Evolutionary conservation across 2,888 invertebrate genomes (phyloP), one percentile per base, ranked within the genome.

Genomic region (Dasysyrphus albostriatus): DNA sequence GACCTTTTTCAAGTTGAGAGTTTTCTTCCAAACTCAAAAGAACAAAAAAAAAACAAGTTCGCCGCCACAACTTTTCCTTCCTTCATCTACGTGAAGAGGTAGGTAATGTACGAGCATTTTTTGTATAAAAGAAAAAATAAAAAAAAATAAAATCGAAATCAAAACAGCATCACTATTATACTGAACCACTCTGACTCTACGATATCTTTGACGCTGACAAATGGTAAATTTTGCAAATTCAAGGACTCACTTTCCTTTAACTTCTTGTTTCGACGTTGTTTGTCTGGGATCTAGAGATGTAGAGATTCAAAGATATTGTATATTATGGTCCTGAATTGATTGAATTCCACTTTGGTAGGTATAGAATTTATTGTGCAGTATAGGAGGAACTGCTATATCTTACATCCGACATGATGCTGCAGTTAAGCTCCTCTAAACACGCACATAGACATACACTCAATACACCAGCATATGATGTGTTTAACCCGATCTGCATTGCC

Each of bases 161-260:
- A 82, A 82, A 77, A 81, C 54, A 85, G 67, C 81, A 85, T 77
- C 76, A 67, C 84, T 58, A 24, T 24, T 24, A 24, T 3, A 59
- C 49, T 8, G 16, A 69, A 56, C 83, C 59, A 69, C 44, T 24
- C 29, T 29, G 63, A 69, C 44, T 24, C 29, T 37, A 70, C 79
- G 73, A 77, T 83, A 83, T 78, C 87, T 61, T 75, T 87, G 87
- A 87, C 78, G 39, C 78, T 87, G 78, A 83, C 78, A 87, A 87
- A 87, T 87, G 83, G 83, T 83, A 79, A 63, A 83, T 75, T 78
- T 81, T 74, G 56, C 29, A 83, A 83, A 78, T 87, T 63, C 78
- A 83, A 73, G 59, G 70, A 83, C 63, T 83, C 72, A 72, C 75
- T 72, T 87, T 83, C 59, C 34, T 58, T 70, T 59, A 39, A 39